Percentiles rank a stretch among this genome's conserved stretches.
phyloP scores from a whole-genome alignment of 2,797 vertebrate genomes.

The Smutsia temminckii region DNA sequence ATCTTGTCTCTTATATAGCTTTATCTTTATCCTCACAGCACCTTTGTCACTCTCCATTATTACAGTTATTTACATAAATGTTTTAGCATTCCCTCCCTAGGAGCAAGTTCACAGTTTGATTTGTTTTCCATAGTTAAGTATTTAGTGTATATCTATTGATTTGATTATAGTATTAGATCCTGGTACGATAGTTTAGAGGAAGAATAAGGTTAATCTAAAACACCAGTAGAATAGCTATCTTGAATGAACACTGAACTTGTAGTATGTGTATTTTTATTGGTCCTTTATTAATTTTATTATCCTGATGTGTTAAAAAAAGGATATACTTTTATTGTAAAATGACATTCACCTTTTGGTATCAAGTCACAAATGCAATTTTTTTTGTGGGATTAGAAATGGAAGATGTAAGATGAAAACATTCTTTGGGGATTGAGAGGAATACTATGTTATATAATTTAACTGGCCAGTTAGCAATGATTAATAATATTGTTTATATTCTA shows the following conservation, averaged over 20 bases:
- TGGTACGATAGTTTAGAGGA: constrained; percentile 19
- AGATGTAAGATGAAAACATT: constrained; percentile 25
- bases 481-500: constrained; percentile 39
- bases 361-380: constrained; percentile 48
- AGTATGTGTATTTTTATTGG: constrained; percentile 19
- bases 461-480: not conserved
- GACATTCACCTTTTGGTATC: not conserved
- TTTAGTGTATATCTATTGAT: constrained; percentile 10
- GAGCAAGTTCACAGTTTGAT: not conserved
- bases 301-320: not conserved
- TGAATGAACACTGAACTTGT: not conserved
- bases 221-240: not conserved
- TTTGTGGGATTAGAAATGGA: constrained; percentile 24
- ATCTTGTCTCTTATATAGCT: not conserved
- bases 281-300: constrained; percentile 20
- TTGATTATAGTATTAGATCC: not conserved
- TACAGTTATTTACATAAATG: not conserved
- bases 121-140: not conserved
- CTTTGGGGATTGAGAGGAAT: not conserved
- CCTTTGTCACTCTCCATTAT: not conserved
- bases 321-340: constrained; percentile 35
- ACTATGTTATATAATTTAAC: constrained; percentile 10
- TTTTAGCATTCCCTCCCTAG: not conserved
- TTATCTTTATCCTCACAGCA: not conserved
- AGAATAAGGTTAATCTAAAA: constrained; percentile 33